Evolutionary conservation across 1,140 invertebrate species (phyloP), one percentile per base, ranked within the genome.

Genomic region (Ceratina japonica): DNA sequence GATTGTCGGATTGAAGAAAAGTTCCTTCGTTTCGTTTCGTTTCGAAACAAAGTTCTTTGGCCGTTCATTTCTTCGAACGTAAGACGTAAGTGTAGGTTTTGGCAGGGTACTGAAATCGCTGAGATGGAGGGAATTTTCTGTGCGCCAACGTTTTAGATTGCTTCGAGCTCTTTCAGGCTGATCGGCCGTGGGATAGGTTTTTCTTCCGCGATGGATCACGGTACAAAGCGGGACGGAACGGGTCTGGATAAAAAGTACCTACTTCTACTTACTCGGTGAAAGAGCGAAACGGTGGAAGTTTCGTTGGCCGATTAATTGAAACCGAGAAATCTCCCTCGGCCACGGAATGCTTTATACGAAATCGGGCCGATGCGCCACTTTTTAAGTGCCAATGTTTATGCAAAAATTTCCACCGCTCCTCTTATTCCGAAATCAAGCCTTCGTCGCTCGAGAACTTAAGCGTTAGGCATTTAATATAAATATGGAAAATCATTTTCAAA

Each of bases 171-270:
- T 84, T 82, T 63, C 54, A 80, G 71, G 58, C 68, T 79, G 82
- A 83, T 84, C 83, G 75, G 66, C 72, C 68, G 78, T 74, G 82
- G 76, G 79, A 82, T 80, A 74, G 82, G 66, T 79, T 83, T 83
- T 79, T 79, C 72, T 80, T 70, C 59, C 73, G 59, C 61, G 79
- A 79, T 69, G 27, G 71, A 75, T 82, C 75, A 78, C 70, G 72
- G 70, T 79, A 84, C 62, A 82, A 84, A 84, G 72, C 62, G 54
- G 70, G 63, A 75, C 51, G 66, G 31, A 71, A 64, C 59, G 66
- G 37, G 27, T 22, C 24, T 51, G 66, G 37, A 44, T 49, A 75
- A 72, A 84, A 74, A 73, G 74, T 69, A 65, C 18, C 37, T 44
- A 44, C 37, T 44, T 44, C 37, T 44, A 24, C 15, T 49, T 68